Evolutionary conservation across 2,888 invertebrate species (phyloP), one percentile per base, ranked within the genome.

Genomic region (Microchrysa polita): DNA sequence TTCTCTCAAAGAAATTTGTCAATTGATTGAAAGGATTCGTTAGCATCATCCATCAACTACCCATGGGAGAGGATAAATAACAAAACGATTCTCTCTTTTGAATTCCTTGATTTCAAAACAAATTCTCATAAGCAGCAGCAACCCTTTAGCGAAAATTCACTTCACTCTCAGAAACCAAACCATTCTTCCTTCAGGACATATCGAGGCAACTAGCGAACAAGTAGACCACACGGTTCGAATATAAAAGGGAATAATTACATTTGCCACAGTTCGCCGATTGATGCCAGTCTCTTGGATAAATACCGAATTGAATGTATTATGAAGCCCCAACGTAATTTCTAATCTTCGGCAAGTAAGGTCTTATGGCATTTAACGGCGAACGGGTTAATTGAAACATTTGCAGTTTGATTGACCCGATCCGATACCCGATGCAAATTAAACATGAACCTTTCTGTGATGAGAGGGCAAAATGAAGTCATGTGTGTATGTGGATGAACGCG

Each of bases 321-420:
- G n/a, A n/a, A 48, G 12, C 16, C 48, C 48, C 48, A n/a, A n/a
- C 48, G 16, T 48, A 48, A 48, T n/a, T n/a, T 34, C 48, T n/a
- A 48, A 48, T 48, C 20, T 59, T 2, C 22, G 59, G 9, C 23
- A 27, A n/a, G n/a, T n/a, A n/a, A 59, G 57, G 59, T n/a, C 27
- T 59, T 59, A 23, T 1, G 23, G 40, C 23, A 42, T 42, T 63
- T 63, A n/a, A 42, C 61, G 7, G 18, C n/a, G 40, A 63, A 40
- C 42, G 61, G n/a, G 61, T n/a, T 63, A 63, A 63, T 63, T 42
- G 61, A 18, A 63, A 40, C 12, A 23, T 34, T 63, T 63, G 40
- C 40, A 40, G 40, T 63, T 63, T 63, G 61, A 63, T 63, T 63
- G 61, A 63, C 61, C 61, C 18, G 61, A 63, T 42, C 61, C 18